phyloP scores from a whole-genome alignment of 2,113 vertebrate genomes.

The Ciconia stormi region DNA sequence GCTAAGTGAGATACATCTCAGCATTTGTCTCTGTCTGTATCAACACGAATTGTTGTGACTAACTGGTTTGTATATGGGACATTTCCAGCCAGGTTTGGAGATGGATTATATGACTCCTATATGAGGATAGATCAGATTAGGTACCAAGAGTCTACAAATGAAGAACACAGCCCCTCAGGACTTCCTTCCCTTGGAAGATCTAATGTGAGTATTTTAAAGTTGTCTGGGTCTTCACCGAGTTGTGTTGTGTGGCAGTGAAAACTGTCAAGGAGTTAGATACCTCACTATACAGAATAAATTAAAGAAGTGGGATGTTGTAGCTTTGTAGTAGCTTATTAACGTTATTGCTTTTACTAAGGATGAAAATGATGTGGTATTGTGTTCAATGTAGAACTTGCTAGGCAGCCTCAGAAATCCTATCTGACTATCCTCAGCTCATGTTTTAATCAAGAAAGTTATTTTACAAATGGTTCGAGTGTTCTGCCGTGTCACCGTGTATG shows the following conservation, averaged over 20 bases:
- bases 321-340: neutral
- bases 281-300: neutral
- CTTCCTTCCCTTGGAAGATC: constrained; percentile 85
- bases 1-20: neutral
- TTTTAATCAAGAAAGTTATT: neutral
- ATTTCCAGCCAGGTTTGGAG: constrained; percentile 84
- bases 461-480: neutral
- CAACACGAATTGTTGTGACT: neutral
- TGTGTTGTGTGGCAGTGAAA: neutral
- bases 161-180: constrained; percentile 82
- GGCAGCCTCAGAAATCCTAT: neutral
- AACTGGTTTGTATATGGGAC: constrained; percentile 34
- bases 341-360: neutral
- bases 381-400: neutral
- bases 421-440: neutral
- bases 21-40: neutral
- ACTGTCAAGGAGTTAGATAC: neutral
- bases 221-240: neutral
- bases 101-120: constrained; percentile 92
- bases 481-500: neutral
- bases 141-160: constrained; percentile 83
- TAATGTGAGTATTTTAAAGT: constrained; percentile 81
- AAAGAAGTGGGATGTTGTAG: neutral
- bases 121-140: constrained; percentile 94
- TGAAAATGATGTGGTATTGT: neutral